These are phyloP conservation scores for Parus major DNA, from an alignment of 2,113 vertebrate genomes.

Conservation along the genomic window DNA sequence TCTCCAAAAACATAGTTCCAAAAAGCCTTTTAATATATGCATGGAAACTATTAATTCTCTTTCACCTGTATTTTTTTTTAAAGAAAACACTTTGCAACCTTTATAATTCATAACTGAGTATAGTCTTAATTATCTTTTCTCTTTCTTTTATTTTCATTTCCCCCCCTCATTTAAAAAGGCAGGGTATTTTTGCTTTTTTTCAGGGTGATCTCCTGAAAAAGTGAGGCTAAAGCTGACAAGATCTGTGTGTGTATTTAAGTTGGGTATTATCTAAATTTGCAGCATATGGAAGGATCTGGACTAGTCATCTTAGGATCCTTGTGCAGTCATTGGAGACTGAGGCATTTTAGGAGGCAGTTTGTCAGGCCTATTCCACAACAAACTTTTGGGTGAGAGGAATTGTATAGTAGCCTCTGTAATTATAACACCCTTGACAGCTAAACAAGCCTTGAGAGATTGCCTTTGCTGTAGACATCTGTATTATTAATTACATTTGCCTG, in stretches of 20 bases:
- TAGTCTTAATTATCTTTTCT: neutral
- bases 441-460: neutral
- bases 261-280: neutral
- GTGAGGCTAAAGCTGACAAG: neutral
- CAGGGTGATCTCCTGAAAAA: neutral
- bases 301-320: neutral
- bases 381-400: neutral
- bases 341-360: neutral
- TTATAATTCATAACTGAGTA: neutral
- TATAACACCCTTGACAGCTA: neutral
- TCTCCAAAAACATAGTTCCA: neutral
- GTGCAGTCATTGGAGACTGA: neutral
- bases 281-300: neutral
- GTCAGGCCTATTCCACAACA: neutral
- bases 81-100: neutral
- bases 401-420: neutral
- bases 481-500: neutral
- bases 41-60: neutral
- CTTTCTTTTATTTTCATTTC: neutral
- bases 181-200: accelerated
- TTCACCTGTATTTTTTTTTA: neutral
- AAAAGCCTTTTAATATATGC: neutral
- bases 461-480: neutral
- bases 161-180: accelerated
- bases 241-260: neutral